Evolutionary conservation across 1,140 invertebrate genomes (phyloP).

Genomic region (Amyelois transitella): DNA sequence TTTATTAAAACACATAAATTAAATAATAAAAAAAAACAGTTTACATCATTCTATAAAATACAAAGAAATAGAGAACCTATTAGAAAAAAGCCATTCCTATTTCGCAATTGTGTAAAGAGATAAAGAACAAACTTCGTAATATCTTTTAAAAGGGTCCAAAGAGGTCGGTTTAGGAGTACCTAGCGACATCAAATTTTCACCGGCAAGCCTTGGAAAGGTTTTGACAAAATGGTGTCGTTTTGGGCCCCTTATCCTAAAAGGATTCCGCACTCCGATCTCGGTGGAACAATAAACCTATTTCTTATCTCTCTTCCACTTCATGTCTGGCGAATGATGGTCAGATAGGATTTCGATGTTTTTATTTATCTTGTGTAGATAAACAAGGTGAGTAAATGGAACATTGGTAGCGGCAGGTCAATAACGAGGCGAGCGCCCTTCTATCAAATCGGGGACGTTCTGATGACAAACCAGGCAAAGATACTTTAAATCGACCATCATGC

Average conservation of each 20-base stretch:
- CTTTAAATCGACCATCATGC: too few relatives aligned
- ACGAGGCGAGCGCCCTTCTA: too few relatives aligned
- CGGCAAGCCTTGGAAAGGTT: slow-evolving; percentile 16
- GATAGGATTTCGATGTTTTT: not conserved
- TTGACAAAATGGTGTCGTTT: slow-evolving; percentile 30
- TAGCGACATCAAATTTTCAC: slow-evolving; percentile 30
- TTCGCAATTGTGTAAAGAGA: not conserved
- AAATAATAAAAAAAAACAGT: too few relatives aligned
- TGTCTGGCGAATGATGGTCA: slow-evolving; percentile 15
- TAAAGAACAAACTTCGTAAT: not conserved
- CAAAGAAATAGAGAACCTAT: too few relatives aligned
- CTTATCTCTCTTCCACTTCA: slow-evolving; percentile 27
- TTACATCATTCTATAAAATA: too few relatives aligned
- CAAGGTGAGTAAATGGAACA: too few relatives aligned
- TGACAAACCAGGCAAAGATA: too few relatives aligned
- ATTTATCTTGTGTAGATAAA: not conserved
- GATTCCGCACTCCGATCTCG: slow-evolving; percentile 29
- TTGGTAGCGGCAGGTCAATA: too few relatives aligned
- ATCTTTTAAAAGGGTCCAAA: slow-evolving; percentile 3
- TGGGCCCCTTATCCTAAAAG: slow-evolving; percentile 22
- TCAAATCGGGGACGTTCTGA: too few relatives aligned
- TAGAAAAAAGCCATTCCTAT: too few relatives aligned
- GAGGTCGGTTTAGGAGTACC: slow-evolving; percentile 15
- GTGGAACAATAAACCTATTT: slow-evolving; percentile 32
- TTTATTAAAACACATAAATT: too few relatives aligned